Evolutionary conservation across 2,113 vertebrate genomes (phyloP).

Genomic region (Rhizomys pruinosus): DNA sequence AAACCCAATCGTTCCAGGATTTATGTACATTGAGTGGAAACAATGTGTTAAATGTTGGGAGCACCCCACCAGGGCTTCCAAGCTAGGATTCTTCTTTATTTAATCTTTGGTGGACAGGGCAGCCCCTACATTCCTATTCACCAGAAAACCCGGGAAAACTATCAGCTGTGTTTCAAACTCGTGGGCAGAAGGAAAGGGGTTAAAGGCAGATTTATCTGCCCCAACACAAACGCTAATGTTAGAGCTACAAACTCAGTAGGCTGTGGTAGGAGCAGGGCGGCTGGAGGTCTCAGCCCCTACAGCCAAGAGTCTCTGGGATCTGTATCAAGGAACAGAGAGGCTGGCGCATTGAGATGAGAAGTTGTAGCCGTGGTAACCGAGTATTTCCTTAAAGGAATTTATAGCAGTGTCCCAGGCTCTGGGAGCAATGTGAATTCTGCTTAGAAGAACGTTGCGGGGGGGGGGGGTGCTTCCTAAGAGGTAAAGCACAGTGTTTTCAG

Average conservation of each 20-base stretch:
- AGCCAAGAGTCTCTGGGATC: constrained; percentile 42
- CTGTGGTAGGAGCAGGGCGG: background rate
- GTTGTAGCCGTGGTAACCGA: constrained; percentile 85
- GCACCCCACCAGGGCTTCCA: constrained; percentile 82
- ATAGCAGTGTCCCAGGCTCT: constrained; percentile 78
- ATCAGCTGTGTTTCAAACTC: constrained; percentile 66
- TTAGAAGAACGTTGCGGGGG: constrained; percentile 37
- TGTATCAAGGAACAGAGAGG: constrained; percentile 46
- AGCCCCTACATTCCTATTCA: constrained; percentile 75
- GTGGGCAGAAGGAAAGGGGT: constrained; percentile 52
- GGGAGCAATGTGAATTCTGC: constrained; percentile 76
- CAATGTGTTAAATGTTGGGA: constrained; percentile 86
- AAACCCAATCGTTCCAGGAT: constrained; percentile 61
- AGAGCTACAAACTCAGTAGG: background rate
- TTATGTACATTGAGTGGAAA: constrained; percentile 85
- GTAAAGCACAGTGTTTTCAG: constrained; percentile 43
- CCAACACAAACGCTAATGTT: constrained; percentile 61
- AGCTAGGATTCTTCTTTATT: constrained; percentile 87
- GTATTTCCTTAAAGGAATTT: constrained; percentile 85
- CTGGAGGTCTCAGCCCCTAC: constrained; percentile 29
- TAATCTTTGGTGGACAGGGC: constrained; percentile 83
- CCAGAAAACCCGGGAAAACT: constrained; percentile 69
- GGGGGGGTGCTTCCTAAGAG: background rate
- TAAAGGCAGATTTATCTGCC: constrained; percentile 76
- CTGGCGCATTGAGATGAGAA: constrained; percentile 79